Evolutionary conservation across 2,888 invertebrate genomes (phyloP), one percentile per base, ranked within the genome.

Genomic region (Malachius bipustulatus): DNA sequence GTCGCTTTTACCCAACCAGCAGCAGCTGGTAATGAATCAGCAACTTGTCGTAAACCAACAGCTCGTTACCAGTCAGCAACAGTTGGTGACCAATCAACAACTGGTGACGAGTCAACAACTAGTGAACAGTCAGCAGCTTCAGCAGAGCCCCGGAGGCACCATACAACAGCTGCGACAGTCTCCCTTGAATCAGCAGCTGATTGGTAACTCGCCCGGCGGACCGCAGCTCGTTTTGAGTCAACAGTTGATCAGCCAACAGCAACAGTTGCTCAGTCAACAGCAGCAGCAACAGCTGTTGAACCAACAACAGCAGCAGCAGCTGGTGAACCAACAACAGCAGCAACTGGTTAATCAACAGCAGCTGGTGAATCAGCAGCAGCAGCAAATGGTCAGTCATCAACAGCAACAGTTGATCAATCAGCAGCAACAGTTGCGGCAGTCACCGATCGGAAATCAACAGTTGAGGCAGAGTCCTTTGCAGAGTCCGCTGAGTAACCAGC

Each of bases 401-500:
- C 29, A 28, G 11, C 10, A 4, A 8, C 29, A 28, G 11, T 8
- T 28, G 6, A 28, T 28, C 8, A 28, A 28, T 28, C 29, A 28
- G 10, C 31, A 31, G 10, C 12, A 19, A n/a, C 6, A 8, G n/a
- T n/a, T n/a, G 24, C 6, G 6, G 24, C 24, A 19, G n/a, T 19
- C 24, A 19, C 24, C 24, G n/a, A 6, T 19, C 6, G n/a, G 24
- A 34, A 37, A 19, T 13, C 24, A 19, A 4, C 37, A 37, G 26
- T 29, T 37, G 16, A 34, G 43, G 15, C 69, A 69, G 40, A 67
- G 65, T 37, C 64, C 68, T 35, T 67, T 69, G 46, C 65, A 66
- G 65, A 65, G 67, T 2, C 69, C 50, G 19, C 43, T 67, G 39
- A 64, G 60, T 50, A 69, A 64, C 39, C 67, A 64, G 41, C 45